phyloP scores from a whole-genome alignment of 1,140 invertebrate species.

The Drosophila kurseongensis region DNA sequence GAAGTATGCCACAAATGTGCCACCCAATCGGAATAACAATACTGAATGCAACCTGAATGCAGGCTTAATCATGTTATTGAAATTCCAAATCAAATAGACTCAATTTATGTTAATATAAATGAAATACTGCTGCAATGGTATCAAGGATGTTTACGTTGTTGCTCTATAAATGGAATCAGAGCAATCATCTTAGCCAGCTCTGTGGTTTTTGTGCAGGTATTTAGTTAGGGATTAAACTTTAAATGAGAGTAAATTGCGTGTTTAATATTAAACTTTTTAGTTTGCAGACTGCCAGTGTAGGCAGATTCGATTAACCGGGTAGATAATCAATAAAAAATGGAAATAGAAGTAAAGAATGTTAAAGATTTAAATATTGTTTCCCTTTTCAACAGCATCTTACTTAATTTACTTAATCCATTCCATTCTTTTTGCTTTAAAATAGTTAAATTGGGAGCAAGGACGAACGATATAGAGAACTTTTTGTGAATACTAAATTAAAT shows the following conservation, averaged over 20 bases:
- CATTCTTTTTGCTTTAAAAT: neutral
- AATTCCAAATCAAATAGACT: conserved; percentile 19
- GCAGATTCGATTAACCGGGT: too few species aligned
- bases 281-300: too few species aligned
- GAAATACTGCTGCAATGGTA: neutral
- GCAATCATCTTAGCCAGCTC: neutral
- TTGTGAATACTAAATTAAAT: too few species aligned
- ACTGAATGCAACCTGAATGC: conserved; percentile 8
- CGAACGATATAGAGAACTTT: too few species aligned
- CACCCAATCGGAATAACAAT: conserved; percentile 15
- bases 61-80: conserved; percentile 13
- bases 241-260: too few species aligned
- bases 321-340: too few species aligned
- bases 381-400: too few species aligned
- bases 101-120: neutral
- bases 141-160: conserved; percentile 7
- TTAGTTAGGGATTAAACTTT: neutral
- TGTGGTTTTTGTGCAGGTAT: neutral
- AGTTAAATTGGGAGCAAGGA: too few species aligned
- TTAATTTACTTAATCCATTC: too few species aligned
- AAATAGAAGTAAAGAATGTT: too few species aligned
- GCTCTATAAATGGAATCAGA: conserved; percentile 2
- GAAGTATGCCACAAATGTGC: conserved; percentile 13
- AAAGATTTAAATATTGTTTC: too few species aligned
- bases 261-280: neutral